Base-by-base conservation (phyloP, 2,888 invertebrate species). In the Drosophila monieri region DNA sequence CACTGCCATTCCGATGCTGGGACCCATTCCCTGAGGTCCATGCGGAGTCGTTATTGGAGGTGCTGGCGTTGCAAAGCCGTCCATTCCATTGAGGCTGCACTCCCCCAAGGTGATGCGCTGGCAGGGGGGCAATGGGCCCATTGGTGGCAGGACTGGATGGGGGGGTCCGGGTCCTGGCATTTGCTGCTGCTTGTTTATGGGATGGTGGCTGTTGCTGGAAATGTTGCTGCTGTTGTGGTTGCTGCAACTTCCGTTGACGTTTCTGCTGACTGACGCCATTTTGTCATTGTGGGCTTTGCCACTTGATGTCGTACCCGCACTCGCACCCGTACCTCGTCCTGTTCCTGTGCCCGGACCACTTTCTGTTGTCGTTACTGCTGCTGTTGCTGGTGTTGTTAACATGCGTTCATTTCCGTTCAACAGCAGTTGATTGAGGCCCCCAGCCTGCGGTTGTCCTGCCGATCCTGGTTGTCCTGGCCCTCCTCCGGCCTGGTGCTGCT, bases 331-430 rank as follows among this genome's bases (percentile, higher is more conserved):
- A 68, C 72, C 68, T 77, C 80, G 71, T 71, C 69, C 51, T 56
- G 65, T 62, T 71, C 68, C 51, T 54, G 62, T 62, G 62, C 55
- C 66, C 49, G 66, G 56, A 65, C 69, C 35, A 35, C 65, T 76
- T 76, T 74, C 72, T 64, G 77, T 53, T 80, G 81, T 57, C 81
- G 76, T 74, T 73, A 74, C 62, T 78, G 83, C 69, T 78, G 85
- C 64, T 89, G 89, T 80, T 62, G 71, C 69, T 84, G 90, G 86
- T 74, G 89, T 89, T 91, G 91, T 91, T 91, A 91, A 91, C 91
- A 91, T 91, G 89, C 91, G 90, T 87, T 90, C 91, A 89, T 88
- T 91, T 91, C 91, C 91, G 90, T 84, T 89, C 80, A 90, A 80
- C 85, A 88, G 72, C 87, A 89, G 81, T 85, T 89, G 78, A 70